Percentiles rank a stretch among this genome's conserved stretches.
phyloP scores from a whole-genome alignment of 2,888 invertebrate genomes.

The Lasioglossum lativentre region DNA sequence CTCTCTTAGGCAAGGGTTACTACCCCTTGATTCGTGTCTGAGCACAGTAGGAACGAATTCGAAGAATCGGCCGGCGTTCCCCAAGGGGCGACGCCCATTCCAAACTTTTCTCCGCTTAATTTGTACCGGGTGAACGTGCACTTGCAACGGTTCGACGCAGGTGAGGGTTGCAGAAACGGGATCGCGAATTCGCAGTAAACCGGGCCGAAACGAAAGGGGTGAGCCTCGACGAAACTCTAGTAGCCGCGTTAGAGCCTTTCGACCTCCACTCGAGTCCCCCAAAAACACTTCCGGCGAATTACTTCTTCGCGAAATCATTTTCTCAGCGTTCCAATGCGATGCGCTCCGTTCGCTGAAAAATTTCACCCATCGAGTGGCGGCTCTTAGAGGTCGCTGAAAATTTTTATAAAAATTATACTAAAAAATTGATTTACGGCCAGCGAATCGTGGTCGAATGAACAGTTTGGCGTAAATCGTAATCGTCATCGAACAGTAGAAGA shows the following conservation, averaged over 20 bases:
- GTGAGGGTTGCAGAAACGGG: constrained; percentile 50
- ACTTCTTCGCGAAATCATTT: neutral
- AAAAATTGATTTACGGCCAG: too few relatives aligned
- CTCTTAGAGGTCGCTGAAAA: neutral
- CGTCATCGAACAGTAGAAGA: neutral
- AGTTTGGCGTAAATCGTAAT: neutral
- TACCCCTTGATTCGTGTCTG: constrained; percentile 28
- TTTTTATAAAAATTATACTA: neutral
- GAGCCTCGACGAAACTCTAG: neutral
- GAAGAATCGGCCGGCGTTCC: constrained; percentile 54
- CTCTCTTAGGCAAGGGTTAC: constrained; percentile 5
- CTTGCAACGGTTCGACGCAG: constrained; percentile 42
- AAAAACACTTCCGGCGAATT: neutral
- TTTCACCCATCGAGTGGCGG: too few relatives aligned
- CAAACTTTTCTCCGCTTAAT: constrained; percentile 54
- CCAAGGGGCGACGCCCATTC: constrained; percentile 40
- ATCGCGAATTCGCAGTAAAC: constrained; percentile 30
- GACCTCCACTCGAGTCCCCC: neutral
- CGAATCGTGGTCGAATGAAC: neutral
- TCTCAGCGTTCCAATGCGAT: neutral
- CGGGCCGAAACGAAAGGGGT: constrained; percentile 20
- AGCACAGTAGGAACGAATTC: constrained; percentile 53
- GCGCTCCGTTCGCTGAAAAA: neutral
- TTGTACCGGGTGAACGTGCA: constrained; percentile 28
- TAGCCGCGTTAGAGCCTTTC: neutral